These are phyloP conservation scores for Porphyrio hochstetteri DNA, from an alignment of 2,113 vertebrate species.

Conservation along the genomic window DNA sequence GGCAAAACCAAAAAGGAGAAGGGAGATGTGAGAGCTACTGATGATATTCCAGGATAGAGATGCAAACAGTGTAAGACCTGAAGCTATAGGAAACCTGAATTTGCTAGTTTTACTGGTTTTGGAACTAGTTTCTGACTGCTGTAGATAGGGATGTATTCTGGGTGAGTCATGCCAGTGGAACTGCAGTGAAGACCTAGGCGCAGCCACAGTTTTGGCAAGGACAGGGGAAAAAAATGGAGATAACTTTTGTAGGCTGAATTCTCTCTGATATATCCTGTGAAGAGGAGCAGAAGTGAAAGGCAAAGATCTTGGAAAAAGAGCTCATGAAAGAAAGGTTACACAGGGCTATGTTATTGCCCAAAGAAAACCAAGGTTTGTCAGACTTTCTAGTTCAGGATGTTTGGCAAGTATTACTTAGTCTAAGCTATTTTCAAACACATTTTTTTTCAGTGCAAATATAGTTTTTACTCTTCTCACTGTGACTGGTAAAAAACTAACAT, in stretches of 20 bases:
- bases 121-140: not conserved
- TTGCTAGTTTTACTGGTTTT: conserved; percentile 45
- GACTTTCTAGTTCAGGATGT: not conserved
- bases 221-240: not conserved
- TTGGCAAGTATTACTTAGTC: not conserved
- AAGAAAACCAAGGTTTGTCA: not conserved
- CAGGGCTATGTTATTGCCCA: not conserved
- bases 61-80: not conserved
- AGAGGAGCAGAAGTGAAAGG: not conserved
- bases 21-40: not conserved
- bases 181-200: not conserved
- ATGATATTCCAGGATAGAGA: not conserved
- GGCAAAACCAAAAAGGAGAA: not conserved
- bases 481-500: not conserved
- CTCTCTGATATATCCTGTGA: not conserved
- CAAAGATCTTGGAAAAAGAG: not conserved
- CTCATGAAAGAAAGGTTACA: not conserved
- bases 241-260: not conserved
- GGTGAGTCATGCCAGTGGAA: not conserved
- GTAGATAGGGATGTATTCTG: not conserved
- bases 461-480: not conserved
- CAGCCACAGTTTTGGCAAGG: not conserved
- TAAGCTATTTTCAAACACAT: not conserved
- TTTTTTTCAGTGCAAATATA: not conserved
- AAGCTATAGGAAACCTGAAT: not conserved